These are phyloP conservation scores for Tinea trinotella DNA, from an alignment of 2,888 invertebrate species.

Conservation along the genomic window DNA sequence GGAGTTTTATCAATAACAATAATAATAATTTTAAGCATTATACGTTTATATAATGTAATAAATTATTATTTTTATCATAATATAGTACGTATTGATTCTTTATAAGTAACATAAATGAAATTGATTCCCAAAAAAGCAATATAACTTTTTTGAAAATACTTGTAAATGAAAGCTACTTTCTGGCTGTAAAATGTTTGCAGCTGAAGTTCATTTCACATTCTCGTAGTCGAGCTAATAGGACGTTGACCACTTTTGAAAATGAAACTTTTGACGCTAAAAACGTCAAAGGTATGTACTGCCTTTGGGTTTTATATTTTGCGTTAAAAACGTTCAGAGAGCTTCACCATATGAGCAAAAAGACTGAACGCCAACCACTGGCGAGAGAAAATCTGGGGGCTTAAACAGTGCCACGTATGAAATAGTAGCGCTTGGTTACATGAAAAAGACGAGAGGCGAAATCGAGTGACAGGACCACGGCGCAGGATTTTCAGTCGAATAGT, in stretches of 20 bases:
- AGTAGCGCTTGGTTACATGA: constrained; percentile 70
- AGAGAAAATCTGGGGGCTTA: constrained; percentile 71
- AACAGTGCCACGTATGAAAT: constrained; percentile 71
- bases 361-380: constrained; percentile 53
- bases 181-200: not conserved
- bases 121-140: not conserved
- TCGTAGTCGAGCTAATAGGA: constrained; percentile 27
- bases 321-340: constrained; percentile 66
- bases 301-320: constrained; percentile 68
- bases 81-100: no score
- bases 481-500: constrained; percentile 61
- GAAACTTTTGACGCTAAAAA: constrained; percentile 60
- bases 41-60: no score
- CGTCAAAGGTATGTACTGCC: constrained; percentile 64
- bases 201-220: constrained; percentile 2
- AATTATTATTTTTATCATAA: no score
- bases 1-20: no score
- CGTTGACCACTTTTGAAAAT: constrained; percentile 33
- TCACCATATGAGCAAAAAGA: constrained; percentile 61
- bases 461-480: constrained; percentile 65
- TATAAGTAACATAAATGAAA: no score
- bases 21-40: no score
- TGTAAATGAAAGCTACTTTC: not conserved
- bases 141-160: not conserved
- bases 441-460: constrained; percentile 70